Base-by-base conservation (phyloP, 2,797 vertebrate genomes). In the Sylvilagus floridanus region DNA sequence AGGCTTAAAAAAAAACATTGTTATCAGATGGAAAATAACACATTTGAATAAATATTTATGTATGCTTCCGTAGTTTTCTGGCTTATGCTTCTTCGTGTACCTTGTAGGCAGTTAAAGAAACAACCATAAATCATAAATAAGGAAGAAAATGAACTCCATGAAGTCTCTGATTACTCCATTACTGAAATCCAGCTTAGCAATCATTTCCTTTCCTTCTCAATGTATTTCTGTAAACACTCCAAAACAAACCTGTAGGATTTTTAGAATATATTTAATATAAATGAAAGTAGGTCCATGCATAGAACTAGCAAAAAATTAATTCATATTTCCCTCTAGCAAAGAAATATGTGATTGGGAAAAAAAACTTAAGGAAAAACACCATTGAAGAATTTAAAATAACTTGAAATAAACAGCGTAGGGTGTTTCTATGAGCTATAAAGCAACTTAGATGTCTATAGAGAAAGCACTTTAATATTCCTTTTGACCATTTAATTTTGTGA, bases 91-190 rank as follows among this genome's bases (percentile, higher is more conserved):
- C 22, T 95, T 97, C 68, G 77, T 71, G 47, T 88, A 93, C 35
- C 75, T 96, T 96, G 32, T 62, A 97, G 52, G 63, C 37, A 96
- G 92, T 66, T 97, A 96, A 97, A 84, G 94, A 97, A 97, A 96
- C 47, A 92, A 75, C 54, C 76, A 7, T 79, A 96, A 96, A 16
- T 93, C 47, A 85, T 91, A 96, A 97, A 96, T 90, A 97, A 95
- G 47, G 83, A 35, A 95, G 93, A 96, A 97, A 96, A 97, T 95
- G 68, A 97, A 91, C 42, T 78, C 63, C 63, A 16, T 76, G 82
- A 91, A 95, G 60, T 52, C 22, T 96, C 57, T 91, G 72, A 97
- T 95, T 96, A 84, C 21, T 89, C 24, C 91, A 75, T 95, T 96
- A 86, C 75, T 60, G 3, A 97, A 69, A 75, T 94, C 50, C 84